A percentile compares a stretch with the other conserved stretches of the same genome.
phyloP scores from a whole-genome alignment of 2,888 invertebrate genomes.

The Capitulum mitella region DNA sequence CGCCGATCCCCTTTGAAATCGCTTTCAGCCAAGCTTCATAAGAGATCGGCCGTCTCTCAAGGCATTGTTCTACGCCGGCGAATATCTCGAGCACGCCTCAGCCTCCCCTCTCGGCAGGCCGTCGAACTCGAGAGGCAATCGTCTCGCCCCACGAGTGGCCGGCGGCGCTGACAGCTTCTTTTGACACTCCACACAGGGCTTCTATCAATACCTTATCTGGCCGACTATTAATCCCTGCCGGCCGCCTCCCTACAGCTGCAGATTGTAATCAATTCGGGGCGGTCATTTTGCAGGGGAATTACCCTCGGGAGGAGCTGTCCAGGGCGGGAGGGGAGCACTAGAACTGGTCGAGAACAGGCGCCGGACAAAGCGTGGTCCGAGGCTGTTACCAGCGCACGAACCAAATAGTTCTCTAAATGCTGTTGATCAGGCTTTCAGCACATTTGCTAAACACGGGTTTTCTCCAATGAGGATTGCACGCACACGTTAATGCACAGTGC shows the following conservation, averaged over 20 bases:
- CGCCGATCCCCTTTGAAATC: no score
- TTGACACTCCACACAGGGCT: not conserved
- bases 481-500: no score
- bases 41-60: not conserved
- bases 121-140: conserved; percentile 1
- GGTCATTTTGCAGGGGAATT: not conserved
- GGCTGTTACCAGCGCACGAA: no score
- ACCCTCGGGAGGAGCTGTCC: not conserved
- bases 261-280: not conserved
- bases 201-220: conserved; percentile 14
- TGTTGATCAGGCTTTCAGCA: no score
- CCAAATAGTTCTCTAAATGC: no score
- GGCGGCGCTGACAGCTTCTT: not conserved
- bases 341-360: no score
- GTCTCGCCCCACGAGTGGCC: not conserved
- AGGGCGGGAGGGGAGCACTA: no score
- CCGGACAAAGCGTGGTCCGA: no score
- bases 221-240: conserved; percentile 2
- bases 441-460: no score
- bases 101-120: not conserved
- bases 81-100: not conserved
- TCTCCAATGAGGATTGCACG: no score
- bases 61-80: not conserved
- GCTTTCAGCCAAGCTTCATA: no score
- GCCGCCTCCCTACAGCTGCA: not conserved